These are phyloP conservation scores for Orussus abietinus DNA, from an alignment of 1,140 invertebrate species.

Conservation along the genomic window DNA sequence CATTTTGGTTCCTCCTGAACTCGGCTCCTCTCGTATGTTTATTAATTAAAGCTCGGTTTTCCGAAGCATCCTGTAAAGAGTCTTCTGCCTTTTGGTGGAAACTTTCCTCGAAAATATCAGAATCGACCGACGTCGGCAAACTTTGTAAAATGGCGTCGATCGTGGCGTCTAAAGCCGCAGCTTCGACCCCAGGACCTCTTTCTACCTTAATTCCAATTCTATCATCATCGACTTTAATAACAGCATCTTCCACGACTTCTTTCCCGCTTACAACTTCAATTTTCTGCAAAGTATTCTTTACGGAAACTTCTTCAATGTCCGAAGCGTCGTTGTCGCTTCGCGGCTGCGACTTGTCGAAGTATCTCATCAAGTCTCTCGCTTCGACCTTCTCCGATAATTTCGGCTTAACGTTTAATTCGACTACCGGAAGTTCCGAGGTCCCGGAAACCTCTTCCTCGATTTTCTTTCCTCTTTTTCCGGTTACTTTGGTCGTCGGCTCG, in stretches of 20 bases:
- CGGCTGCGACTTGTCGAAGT: constrained; percentile 26
- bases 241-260: constrained; percentile 11
- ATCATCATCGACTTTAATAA: constrained; percentile 24
- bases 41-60: too few species aligned
- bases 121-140: too few species aligned
- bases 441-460: constrained; percentile 4
- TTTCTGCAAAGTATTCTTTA: constrained; percentile 8
- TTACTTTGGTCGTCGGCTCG: constrained; percentile 11
- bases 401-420: constrained; percentile 34
- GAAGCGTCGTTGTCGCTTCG: background rate
- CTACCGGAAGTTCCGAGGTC: constrained; percentile 14
- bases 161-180: too few species aligned
- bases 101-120: too few species aligned
- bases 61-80: too few species aligned
- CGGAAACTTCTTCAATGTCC: background rate
- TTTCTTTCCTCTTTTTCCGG: constrained; percentile 8
- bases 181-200: background rate
- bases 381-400: constrained; percentile 40
- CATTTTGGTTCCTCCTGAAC: too few species aligned
- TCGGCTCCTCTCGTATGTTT: too few species aligned
- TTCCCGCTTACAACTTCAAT: constrained; percentile 2
- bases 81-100: too few species aligned
- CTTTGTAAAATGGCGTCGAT: too few species aligned
- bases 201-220: background rate
- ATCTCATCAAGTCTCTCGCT: constrained; percentile 41